Base-by-base conservation (phyloP, 2,113 vertebrate species). In the Excalfactoria chinensis region DNA sequence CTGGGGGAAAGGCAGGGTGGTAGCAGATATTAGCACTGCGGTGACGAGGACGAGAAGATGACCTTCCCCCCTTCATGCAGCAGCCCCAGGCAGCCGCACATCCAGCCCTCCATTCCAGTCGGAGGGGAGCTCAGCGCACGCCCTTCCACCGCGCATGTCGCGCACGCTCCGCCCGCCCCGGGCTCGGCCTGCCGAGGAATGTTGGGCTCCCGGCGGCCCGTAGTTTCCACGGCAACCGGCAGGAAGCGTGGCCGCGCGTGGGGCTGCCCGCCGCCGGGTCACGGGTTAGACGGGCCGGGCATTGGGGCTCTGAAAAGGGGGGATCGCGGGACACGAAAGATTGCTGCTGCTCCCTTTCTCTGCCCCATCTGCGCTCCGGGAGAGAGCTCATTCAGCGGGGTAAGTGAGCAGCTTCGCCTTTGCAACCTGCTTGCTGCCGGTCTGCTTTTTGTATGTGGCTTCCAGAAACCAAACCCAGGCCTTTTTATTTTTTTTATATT, bases 171-270 rank as follows among this genome's bases (percentile, higher is more conserved):
- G 8, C n/a, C 59, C 34, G 32, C 48, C 40, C 25, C 32, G 17
- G 15, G 46, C 41, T 8, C 48, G 55, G 11, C 6, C 32, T 4
- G 23, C 30, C 3, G 22, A 28, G 23, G 40, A 46, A 49, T 1
- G 43, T 94, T 86, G 96, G 46, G 25, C 91, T 72, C 60, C 19
- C 3, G 17, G 76, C 75, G 12, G 16, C 64, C 63, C 86, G 96
- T 97, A 94, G 95, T 86, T 87, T 34, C 95, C 90, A 8, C 71
- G 91, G 93, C 66, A 96, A 96, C 95, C 8, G 46, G 25, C 53
- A 32, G 89, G 79, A 55, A 87, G 75, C 79, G 86, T 28, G 28
- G 8, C n/a, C 7, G 28, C 23, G 15, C 28, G 53, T 32, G 53
- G 49, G 53, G 26, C 34, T 35, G 71, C 21, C 32, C 56, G 2